Evolutionary conservation across 2,888 invertebrate genomes (phyloP), one percentile per base, ranked within the genome.

Genomic region (Tuta absoluta): DNA sequence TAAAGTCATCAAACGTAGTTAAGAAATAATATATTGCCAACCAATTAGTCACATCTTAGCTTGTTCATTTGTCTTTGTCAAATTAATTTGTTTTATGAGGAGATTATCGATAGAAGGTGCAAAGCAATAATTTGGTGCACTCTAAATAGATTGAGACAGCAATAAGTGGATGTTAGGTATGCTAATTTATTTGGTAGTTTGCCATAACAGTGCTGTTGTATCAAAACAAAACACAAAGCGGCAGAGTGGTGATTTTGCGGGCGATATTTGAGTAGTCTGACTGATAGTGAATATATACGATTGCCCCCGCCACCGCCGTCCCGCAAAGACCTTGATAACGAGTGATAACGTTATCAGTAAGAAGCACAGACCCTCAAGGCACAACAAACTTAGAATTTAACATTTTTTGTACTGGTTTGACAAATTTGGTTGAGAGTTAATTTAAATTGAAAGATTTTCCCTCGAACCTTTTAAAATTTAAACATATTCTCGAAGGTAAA

Each of bases 261-360:
- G 63, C 59, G 11, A 23, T 45, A 38, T 63, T 62, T 8, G 4
- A 62, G 62, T 61, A 56, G 58, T 63, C 56, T 56, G 65, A 62
- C 45, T 57, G 66, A 64, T 64, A 66, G 58, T 66, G 70, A 61
- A 56, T 24, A 68, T 69, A 63, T 66, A 67, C 53, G 53, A 67
- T 71, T 67, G 69, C 68, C 64, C 68, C 71, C 67, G 67, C 60
- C 71, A 68, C 68, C 64, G 68, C 71, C 67, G 67, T 62, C 71
- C 73, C 72, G 69, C 69, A 74, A 76, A 69, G 79, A 77, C 80
- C 82, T 81, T 84, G 83, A 81, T 81, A 76, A 67, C 73, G 74
- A 75, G 74, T 74, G 78, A 72, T 72, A 67, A 73, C 69, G 68
- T 77, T 84, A 82, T 82, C 83, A 78, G 71, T 71, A 69, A 66